These are phyloP conservation scores for Eueides isabella DNA, from an alignment of 1,140 invertebrate genomes.

Conservation along the genomic window DNA sequence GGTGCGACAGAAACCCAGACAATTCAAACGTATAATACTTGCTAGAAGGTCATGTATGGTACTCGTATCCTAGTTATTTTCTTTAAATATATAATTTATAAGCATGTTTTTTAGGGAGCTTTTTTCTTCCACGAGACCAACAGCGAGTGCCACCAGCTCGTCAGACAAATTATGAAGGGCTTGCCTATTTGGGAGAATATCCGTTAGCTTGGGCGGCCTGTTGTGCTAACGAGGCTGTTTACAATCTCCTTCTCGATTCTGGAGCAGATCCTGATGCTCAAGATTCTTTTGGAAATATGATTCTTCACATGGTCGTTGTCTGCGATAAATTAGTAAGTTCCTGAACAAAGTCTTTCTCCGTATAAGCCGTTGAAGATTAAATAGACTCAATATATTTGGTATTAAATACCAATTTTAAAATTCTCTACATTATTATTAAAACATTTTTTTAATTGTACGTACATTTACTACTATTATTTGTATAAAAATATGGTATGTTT, in stretches of 20 bases:
- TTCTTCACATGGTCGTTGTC: conserved; percentile 99
- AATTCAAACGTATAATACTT: no score
- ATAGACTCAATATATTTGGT: no score
- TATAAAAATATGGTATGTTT: neutral
- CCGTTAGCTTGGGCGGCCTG: conserved; percentile 98
- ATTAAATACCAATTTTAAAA: no score
- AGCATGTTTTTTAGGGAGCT: conserved; percentile 84
- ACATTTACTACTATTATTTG: no score
- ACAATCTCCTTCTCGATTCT: conserved; percentile 95
- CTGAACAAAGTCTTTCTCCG: no score
- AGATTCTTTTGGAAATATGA: conserved; percentile 97
- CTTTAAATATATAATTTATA: neutral
- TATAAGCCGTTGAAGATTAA: no score
- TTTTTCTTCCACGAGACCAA: conserved; percentile 96
- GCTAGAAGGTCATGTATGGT: no score
- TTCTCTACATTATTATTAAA: no score
- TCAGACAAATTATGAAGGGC: conserved; percentile 96
- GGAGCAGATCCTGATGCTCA: conserved; percentile 96
- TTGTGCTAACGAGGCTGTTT: conserved; percentile 98
- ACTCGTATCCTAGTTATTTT: no score
- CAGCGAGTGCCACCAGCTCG: conserved; percentile 88
- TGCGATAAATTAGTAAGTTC: conserved; percentile 93
- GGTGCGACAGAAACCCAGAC: no score
- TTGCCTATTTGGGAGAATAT: conserved; percentile 97
- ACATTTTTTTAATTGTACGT: no score